phyloP scores from a whole-genome alignment of 2,797 vertebrate species.

The Diglossa cyanea region DNA sequence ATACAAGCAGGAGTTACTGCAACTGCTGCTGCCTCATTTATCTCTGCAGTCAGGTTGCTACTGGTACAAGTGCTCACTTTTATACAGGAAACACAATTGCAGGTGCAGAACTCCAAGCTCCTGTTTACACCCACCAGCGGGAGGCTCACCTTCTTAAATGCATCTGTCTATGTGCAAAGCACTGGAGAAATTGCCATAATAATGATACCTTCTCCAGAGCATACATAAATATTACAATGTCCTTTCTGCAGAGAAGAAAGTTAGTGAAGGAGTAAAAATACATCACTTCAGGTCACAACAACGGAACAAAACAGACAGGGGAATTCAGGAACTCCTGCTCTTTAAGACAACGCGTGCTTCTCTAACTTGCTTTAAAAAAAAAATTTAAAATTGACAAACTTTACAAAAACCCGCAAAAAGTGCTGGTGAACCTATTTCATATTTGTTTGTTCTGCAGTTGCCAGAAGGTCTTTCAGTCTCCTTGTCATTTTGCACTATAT shows the following conservation, averaged over 20 bases:
- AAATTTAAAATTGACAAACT: slow-evolving; percentile 10
- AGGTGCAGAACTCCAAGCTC: slow-evolving; percentile 51
- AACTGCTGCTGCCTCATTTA: slow-evolving; percentile 18
- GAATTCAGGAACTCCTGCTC: neutral
- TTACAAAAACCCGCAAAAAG: neutral
- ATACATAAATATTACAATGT: slow-evolving; percentile 16
- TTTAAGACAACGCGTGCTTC: neutral
- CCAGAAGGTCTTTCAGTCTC: slow-evolving; percentile 64
- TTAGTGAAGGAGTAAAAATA: neutral
- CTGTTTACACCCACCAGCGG: slow-evolving; percentile 43
- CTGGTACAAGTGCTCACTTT: neutral
- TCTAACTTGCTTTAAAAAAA: neutral
- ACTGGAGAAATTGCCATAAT: slow-evolving; percentile 27
- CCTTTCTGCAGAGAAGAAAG: slow-evolving; percentile 7
- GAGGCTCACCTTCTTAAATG: slow-evolving; percentile 33
- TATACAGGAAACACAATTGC: slow-evolving; percentile 18
- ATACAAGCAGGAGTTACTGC: neutral
- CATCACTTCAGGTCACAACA: neutral
- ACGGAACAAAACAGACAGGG: neutral
- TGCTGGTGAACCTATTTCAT: neutral
- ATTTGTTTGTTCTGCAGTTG: slow-evolving; percentile 29
- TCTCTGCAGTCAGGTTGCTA: slow-evolving; percentile 7
- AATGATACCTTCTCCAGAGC: neutral
- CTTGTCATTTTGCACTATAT: slow-evolving; percentile 56
- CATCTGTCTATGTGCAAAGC: slow-evolving; percentile 60